phyloP scores from a whole-genome alignment of 2,888 invertebrate species.

The Herminia tarsipennalis region DNA sequence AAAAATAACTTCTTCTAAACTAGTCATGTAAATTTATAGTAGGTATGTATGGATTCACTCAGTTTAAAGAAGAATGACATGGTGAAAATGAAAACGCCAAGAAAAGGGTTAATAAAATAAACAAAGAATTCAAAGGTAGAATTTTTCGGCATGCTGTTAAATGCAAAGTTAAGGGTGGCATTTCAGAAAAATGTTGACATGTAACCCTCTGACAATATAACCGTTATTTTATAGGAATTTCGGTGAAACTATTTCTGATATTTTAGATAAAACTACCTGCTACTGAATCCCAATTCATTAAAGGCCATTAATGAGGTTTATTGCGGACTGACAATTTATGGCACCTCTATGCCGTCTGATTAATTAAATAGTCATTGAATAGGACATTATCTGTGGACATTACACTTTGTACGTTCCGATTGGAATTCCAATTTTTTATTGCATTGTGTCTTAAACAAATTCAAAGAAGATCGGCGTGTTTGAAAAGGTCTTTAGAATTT shows the following conservation, averaged over 20 bases:
- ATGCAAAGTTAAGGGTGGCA: constrained; percentile 61
- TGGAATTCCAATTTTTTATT: constrained; percentile 50
- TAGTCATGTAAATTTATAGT: no score
- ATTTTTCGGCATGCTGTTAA: constrained; percentile 64
- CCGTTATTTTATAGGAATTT: constrained; percentile 71
- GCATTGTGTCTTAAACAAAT: constrained; percentile 31
- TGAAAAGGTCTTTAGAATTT: constrained; percentile 31
- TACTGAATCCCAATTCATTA: constrained; percentile 80
- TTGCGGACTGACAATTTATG: constrained; percentile 71
- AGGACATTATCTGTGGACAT: constrained; percentile 55
- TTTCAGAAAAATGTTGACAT: constrained; percentile 47
- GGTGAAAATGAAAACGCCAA: background rate
- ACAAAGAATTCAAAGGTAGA: constrained; percentile 45
- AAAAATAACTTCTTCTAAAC: no score
- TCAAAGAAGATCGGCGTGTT: constrained; percentile 32
- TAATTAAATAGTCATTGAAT: constrained; percentile 75
- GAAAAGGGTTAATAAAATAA: constrained; percentile 21
- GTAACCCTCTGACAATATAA: constrained; percentile 55
- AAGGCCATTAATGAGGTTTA: constrained; percentile 75
- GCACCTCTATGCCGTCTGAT: constrained; percentile 58
- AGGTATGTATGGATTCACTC: no score
- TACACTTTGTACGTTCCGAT: constrained; percentile 43
- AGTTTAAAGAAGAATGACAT: no score
- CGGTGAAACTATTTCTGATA: constrained; percentile 50
- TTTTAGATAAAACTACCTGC: constrained; percentile 75